phyloP scores from a whole-genome alignment of 2,888 invertebrate genomes.

The Thyatira batis region DNA sequence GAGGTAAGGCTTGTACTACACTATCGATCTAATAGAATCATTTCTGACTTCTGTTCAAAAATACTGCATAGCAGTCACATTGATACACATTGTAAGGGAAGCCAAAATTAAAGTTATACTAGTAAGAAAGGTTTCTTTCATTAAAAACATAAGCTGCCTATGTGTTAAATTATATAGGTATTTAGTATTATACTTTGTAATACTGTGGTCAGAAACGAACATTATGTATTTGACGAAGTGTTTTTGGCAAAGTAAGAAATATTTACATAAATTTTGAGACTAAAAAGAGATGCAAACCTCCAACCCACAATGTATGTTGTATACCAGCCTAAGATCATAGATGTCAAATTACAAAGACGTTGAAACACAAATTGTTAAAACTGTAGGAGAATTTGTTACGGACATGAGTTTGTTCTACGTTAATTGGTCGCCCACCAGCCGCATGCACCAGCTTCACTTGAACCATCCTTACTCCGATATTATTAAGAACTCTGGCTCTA shows the following conservation, averaged over 20 bases:
- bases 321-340: constrained; percentile 36
- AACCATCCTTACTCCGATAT: constrained; percentile 14
- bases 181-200: no score
- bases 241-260: no score
- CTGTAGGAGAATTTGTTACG: constrained; percentile 79
- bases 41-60: neutral
- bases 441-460: constrained; percentile 38
- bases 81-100: no score
- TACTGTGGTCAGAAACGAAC: no score
- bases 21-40: constrained; percentile 6
- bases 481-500: constrained; percentile 14
- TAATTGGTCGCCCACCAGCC: constrained; percentile 72
- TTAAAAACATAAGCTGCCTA: no score
- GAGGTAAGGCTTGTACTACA: constrained; percentile 30
- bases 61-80: no score
- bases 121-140: no score
- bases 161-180: no score
- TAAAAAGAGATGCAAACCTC: constrained; percentile 9
- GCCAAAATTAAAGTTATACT: no score
- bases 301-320: constrained; percentile 32
- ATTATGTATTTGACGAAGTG: no score
- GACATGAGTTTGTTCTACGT: constrained; percentile 72
- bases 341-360: constrained; percentile 71
- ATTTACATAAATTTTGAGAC: no score
- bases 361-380: constrained; percentile 77